phyloP scores from a whole-genome alignment of 2,113 vertebrate species.

The mouse (Mus musculus) region DNA sequence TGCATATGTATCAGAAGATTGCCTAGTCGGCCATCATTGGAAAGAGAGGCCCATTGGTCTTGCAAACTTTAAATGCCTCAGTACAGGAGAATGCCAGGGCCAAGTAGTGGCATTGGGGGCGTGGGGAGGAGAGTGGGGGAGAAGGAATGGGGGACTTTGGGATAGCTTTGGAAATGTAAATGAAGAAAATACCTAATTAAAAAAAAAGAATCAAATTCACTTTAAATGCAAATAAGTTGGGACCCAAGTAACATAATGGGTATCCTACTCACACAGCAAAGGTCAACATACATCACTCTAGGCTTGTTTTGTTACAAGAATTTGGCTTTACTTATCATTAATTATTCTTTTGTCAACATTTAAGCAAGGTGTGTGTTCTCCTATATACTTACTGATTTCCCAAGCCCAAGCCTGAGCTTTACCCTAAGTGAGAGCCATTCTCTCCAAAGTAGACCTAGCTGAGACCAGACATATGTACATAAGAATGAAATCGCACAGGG shows the following conservation, averaged over 20 bases:
- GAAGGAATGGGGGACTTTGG: too few relatives aligned
- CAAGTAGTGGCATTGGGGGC: too few relatives aligned
- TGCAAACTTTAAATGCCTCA: too few relatives aligned
- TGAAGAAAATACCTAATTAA: too few relatives aligned
- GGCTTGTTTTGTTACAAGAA: constrained; percentile 30
- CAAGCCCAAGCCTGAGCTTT: background rate
- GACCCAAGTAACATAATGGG: constrained; percentile 24
- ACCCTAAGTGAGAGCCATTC: background rate
- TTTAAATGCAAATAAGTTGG: constrained; percentile 46
- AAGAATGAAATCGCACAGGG: background rate
- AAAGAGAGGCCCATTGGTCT: too few relatives aligned
- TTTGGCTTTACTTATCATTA: background rate
- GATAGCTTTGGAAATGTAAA: too few relatives aligned
- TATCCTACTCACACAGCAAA: constrained; percentile 15
- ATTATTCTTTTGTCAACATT: constrained; percentile 10
- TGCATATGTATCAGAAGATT: too few relatives aligned
- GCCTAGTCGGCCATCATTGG: too few relatives aligned
- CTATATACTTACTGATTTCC: background rate
- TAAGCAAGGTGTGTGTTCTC: background rate
- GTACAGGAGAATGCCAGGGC: too few relatives aligned
- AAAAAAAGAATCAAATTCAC: constrained; percentile 52
- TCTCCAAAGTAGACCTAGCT: background rate
- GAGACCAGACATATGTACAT: background rate
- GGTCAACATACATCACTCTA: background rate
- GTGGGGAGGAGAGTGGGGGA: too few relatives aligned